Evolutionary conservation across 2,113 vertebrate genomes (phyloP).

Genomic region (Hypocryptadius cinnamomeus): DNA sequence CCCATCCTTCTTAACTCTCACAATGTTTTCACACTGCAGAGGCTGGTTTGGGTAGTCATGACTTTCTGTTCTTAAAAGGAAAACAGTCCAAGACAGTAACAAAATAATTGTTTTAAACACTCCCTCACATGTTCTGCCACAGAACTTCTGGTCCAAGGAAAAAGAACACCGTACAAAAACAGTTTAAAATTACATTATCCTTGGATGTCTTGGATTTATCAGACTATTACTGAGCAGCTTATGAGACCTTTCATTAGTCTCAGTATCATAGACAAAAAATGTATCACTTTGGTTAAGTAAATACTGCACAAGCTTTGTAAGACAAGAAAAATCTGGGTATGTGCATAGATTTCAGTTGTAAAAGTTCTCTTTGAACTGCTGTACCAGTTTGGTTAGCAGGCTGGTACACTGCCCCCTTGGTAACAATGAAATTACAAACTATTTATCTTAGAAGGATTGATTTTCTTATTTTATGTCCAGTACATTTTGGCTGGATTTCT

Average conservation of each 20-base stretch:
- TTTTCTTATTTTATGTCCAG: constrained; percentile 23
- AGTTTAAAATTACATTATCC: constrained; percentile 48
- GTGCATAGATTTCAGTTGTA: background rate
- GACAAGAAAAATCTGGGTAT: background rate
- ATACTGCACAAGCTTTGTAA: background rate
- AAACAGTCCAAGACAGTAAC: constrained; percentile 17
- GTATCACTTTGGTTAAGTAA: constrained; percentile 4
- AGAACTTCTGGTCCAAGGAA: constrained; percentile 2
- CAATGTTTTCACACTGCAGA: background rate
- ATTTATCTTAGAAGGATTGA: constrained; percentile 27
- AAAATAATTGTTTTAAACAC: constrained; percentile 5
- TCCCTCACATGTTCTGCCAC: constrained; percentile 26
- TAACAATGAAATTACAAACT: constrained; percentile 43
- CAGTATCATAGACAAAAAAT: background rate
- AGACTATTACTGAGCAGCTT: background rate
- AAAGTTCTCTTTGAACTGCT: background rate
- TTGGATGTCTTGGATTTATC: constrained; percentile 44
- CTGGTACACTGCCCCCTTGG: background rate
- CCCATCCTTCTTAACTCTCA: background rate
- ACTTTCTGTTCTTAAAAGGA: constrained; percentile 3
- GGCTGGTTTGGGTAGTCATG: background rate
- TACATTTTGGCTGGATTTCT: constrained; percentile 47
- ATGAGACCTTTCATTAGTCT: constrained; percentile 13
- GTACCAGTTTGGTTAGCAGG: background rate
- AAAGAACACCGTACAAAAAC: constrained; percentile 37